phyloP scores from a whole-genome alignment of 2,113 vertebrate genomes.

The Cryptotis parvus region DNA sequence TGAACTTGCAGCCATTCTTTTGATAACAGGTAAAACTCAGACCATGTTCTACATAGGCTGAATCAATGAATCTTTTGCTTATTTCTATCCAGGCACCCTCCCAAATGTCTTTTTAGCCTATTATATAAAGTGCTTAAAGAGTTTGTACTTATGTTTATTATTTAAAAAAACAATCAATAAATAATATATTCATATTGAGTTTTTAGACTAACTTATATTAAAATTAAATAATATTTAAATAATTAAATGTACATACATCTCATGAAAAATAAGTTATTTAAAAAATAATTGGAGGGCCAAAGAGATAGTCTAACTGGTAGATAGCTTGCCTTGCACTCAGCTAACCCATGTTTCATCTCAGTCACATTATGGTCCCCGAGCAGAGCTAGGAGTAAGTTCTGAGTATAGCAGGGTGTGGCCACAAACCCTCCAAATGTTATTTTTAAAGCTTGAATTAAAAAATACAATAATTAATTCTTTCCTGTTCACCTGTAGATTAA shows the following conservation, averaged over 20 bases:
- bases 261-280: neutral
- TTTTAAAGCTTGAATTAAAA: too few species aligned
- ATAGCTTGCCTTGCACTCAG: too few species aligned
- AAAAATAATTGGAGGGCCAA: neutral
- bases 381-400: too few species aligned
- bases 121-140: neutral
- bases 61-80: neutral
- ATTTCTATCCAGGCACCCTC: neutral
- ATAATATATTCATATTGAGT: neutral
- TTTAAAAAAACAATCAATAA: neutral
- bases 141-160: neutral
- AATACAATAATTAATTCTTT: neutral
- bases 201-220: neutral
- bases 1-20: neutral
- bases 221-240: neutral
- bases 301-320: too few species aligned
- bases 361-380: too few species aligned
- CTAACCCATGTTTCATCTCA: too few species aligned
- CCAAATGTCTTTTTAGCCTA: neutral
- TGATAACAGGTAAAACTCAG: neutral
- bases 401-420: too few species aligned
- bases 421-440: too few species aligned
- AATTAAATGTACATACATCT: neutral
- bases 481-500: neutral
- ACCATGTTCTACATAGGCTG: neutral